Evolutionary conservation across 2,888 invertebrate genomes (phyloP), one percentile per base, ranked within the genome.

Genomic region (Cryptus viduatorius): DNA sequence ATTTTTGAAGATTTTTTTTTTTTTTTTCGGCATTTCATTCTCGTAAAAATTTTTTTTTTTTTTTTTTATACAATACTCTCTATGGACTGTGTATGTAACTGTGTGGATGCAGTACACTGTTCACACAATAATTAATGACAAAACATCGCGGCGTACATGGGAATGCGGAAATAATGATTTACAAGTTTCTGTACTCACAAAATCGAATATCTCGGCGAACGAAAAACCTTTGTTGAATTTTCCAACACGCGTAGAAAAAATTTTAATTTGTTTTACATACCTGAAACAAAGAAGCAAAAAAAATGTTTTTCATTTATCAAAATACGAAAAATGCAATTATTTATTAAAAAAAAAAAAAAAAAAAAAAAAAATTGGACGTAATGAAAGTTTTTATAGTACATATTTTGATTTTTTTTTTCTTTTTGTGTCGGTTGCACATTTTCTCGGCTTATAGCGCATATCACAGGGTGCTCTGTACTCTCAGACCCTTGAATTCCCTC

Each of bases 241-340:
- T 42, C 14, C 61, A 65, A 19, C 3, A 31, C 10, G 46, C 29
- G 1, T 46, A 31, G 12, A 4, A 8, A 1, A 42, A 16, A 37
- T 78, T 68, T 69, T 31, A 12, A 7, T 37, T 37, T 7, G 8
- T 3, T 37, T 4, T 67, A 79, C 73, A 64, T 79, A 82, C 82
- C 82, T 79, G 73, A 3, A 73, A 82, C 67, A 82, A 12, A 71
- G 4, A 79, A 4, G 3, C 56, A 61, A 79, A 10, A 65, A 61
- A 7, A 76, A 59, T 44, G 3, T 59, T 46, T 59, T 4, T 64
- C 24, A 29, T 44, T n/a, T 14, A 48, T 8, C 8, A 10, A 56
- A 56, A 10, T 19, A 56, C 24, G 4, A 19, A 10, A 56, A 19
- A 3, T 1, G 0, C 8, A 10, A 56, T 19, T 16, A 56, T 16